phyloP scores from a whole-genome alignment of 2,113 vertebrate species.

The Tenrec ecaudatus region DNA sequence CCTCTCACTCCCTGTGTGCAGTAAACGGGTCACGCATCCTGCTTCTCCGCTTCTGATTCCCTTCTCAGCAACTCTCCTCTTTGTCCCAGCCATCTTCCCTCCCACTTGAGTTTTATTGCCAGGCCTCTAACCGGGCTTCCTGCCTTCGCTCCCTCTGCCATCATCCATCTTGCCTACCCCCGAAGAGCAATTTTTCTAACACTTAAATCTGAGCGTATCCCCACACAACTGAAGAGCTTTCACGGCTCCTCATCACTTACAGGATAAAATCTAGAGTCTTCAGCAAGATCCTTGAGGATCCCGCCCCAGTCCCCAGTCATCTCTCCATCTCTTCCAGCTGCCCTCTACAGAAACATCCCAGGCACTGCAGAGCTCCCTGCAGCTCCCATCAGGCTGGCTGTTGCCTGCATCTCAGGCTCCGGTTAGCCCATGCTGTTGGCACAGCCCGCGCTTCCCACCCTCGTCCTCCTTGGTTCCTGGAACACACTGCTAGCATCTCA shows the following conservation, averaged over 20 bases:
- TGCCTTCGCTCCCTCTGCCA: not conserved
- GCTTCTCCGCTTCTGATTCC: not conserved
- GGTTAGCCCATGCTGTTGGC: not conserved
- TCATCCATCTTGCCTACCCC: not conserved
- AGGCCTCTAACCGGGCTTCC: not conserved
- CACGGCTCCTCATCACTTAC: not conserved
- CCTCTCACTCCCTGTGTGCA: not conserved
- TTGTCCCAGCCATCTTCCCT: not conserved
- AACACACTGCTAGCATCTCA: accelerated
- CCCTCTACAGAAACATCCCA: not conserved
- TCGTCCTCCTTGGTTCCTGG: too few relatives aligned
- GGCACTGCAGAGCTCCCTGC: not conserved
- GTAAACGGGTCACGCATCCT: not conserved
- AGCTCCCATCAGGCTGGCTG: not conserved
- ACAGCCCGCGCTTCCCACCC: not conserved
- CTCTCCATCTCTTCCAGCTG: not conserved
- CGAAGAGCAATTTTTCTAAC: not conserved
- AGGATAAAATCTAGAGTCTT: not conserved
- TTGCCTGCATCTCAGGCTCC: not conserved
- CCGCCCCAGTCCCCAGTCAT: not conserved
- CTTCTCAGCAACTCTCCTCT: not conserved
- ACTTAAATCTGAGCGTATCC: not conserved
- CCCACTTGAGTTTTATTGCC: not conserved
- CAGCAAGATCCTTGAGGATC: not conserved
- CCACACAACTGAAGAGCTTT: not conserved